Base-by-base conservation (phyloP, 2,888 invertebrate species). In the Netelia inedita region DNA sequence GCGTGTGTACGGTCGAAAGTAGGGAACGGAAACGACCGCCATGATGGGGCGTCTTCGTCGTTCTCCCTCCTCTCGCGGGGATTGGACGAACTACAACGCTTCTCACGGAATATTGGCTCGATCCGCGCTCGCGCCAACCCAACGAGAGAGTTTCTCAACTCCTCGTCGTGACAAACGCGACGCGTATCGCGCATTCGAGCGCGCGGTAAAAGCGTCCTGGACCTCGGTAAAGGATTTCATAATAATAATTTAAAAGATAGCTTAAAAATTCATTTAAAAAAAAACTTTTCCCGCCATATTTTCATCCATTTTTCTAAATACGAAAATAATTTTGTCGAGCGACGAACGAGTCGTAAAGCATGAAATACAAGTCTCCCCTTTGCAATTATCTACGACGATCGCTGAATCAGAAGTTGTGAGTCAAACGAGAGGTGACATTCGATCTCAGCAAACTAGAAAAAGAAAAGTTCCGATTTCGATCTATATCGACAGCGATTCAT, bases 11-110 rank as follows among this genome's bases (percentile, higher is more conserved):
- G 35, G 35, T 35, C 6, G 35, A 35, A 35, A 35, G 46, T 46
- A 46, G 11, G 14, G 14, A 88, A 85, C 82, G 69, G 84, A 83
- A 85, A 59, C 69, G 79, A 86, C 87, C 92, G 91, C 91, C 92
- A 92, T 92, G 89, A 91, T 91, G 90, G 92, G 92, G 92, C 92
- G 92, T 89, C 82, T 86, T 89, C 89, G 83, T 41, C 43, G 76
- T 75, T 79, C 72, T 53, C 79, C 72, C 79, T 82, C 81, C 81
- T 75, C 61, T 69, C 69, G 61, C 79, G 74, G 79, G 81, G 79
- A 91, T 92, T 92, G 91, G 91, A 83, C 78, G 86, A 78, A 73
- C 66, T 19, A 65, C 23, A 72, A 61, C 59, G 71, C 69, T 79
- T 78, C 86, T 84, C 85, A 82, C 79, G 86, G 81, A 87, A 87